These are phyloP conservation scores for Lycocorax pyrrhopterus DNA, from an alignment of 2,113 vertebrate species.

Conservation along the genomic window DNA sequence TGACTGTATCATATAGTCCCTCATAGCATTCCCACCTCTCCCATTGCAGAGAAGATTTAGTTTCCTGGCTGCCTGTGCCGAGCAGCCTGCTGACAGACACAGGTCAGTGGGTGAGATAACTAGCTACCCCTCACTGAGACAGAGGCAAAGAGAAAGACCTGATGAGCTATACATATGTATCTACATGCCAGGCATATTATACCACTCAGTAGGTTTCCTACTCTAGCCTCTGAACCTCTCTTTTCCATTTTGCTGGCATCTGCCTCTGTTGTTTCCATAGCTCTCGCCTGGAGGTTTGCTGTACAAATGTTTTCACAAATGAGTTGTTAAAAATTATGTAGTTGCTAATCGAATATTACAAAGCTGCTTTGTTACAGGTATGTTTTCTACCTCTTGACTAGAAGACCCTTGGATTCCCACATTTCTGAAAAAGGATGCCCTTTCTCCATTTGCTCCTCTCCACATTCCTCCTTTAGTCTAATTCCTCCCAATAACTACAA, in stretches of 20 bases:
- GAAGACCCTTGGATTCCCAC: neutral
- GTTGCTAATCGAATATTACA: neutral
- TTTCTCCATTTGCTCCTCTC: neutral
- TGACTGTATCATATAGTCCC: neutral
- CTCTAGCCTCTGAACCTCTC: neutral
- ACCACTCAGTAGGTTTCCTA: neutral
- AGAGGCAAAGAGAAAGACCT: neutral
- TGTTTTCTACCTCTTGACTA: neutral
- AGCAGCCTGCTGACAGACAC: conserved; percentile 48
- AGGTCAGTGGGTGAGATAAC: conserved; percentile 55
- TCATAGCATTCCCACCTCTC: neutral
- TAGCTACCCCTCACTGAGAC: conserved; percentile 5
- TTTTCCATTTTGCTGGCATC: neutral
- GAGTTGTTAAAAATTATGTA: neutral
- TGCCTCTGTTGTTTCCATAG: neutral
- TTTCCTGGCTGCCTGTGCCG: neutral
- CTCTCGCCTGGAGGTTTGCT: neutral
- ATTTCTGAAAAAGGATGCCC: fast-evolving
- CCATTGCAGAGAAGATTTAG: neutral
- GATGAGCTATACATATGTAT: conserved; percentile 37
- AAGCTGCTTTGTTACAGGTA: neutral
- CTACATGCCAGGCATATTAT: neutral
- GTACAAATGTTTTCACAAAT: neutral
- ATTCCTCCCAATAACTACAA: neutral
- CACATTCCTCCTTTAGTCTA: neutral